A percentile compares a stretch with the other conserved stretches of the same genome.
Conservation (phyloP, 2,797 vertebrate species). For the Echiichthys vipera region DNA sequence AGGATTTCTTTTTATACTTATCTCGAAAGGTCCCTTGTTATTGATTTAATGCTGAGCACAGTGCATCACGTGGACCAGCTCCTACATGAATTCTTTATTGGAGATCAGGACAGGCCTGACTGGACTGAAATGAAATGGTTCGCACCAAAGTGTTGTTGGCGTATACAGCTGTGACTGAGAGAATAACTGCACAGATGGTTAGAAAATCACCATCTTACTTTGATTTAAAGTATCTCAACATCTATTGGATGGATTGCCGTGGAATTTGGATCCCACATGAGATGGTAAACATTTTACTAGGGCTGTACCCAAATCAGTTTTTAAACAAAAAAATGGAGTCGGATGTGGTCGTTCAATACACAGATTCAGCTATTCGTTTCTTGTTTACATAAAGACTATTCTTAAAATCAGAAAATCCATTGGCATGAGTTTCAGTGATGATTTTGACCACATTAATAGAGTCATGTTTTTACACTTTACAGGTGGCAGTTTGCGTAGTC, state of each 20-base stretch:
- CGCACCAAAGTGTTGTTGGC: background rate
- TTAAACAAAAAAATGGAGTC: too few relatives aligned
- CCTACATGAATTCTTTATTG: background rate
- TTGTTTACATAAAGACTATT: too few relatives aligned
- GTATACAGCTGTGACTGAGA: background rate
- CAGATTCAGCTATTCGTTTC: too few relatives aligned
- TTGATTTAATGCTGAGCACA: slow-evolving; percentile 1
- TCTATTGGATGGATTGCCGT: background rate
- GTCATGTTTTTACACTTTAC: too few relatives aligned
- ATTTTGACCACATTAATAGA: too few relatives aligned
- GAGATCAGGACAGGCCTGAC: background rate
- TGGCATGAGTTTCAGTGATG: too few relatives aligned
- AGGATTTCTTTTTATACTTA: slow-evolving; percentile 8
- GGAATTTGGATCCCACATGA: background rate
- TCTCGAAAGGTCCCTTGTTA: background rate
- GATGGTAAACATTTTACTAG: too few relatives aligned
- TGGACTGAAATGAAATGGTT: slow-evolving; percentile 9
- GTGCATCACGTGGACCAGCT: slow-evolving; percentile 1
- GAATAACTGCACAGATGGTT: background rate
- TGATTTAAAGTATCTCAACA: background rate
- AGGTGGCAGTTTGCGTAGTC: too few relatives aligned
- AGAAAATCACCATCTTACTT: background rate
- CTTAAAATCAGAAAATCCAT: too few relatives aligned
- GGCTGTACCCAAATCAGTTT: too few relatives aligned
- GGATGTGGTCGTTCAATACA: too few relatives aligned